A percentile compares a stretch with the other conserved stretches of the same genome.
Conservation (phyloP, 2,797 vertebrate genomes). For the Scolopax bukidnonensis region DNA sequence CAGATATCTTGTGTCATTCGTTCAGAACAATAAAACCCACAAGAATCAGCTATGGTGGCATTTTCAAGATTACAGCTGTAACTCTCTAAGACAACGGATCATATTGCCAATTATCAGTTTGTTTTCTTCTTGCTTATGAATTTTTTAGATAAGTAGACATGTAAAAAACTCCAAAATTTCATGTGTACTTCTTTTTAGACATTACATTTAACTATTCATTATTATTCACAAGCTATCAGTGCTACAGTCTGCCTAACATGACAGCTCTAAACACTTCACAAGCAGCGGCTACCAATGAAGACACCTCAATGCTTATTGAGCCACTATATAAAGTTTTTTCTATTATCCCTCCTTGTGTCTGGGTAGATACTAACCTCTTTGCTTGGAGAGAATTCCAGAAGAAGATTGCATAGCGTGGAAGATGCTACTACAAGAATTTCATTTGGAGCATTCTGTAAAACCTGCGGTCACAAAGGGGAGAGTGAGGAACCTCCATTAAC, state of each 20-base stretch:
- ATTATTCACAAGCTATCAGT: neutral
- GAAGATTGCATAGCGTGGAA: slow-evolving; percentile 98
- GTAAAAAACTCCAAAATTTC: neutral
- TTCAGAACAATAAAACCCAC: neutral
- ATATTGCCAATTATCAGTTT: neutral
- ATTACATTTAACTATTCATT: neutral
- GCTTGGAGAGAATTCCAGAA: slow-evolving; percentile 98
- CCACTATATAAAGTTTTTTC: neutral
- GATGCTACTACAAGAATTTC: slow-evolving; percentile 98
- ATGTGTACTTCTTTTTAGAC: neutral
- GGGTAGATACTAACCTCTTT: slow-evolving; percentile 88
- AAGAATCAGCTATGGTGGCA: neutral
- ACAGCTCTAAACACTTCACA: neutral
- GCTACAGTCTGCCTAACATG: neutral
- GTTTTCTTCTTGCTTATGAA: neutral
- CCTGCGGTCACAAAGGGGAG: slow-evolving; percentile 73
- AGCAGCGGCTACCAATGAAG: neutral
- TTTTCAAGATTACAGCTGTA: neutral
- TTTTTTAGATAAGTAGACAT: neutral
- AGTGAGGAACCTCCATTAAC: neutral
- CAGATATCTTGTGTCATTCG: neutral
- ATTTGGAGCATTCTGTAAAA: slow-evolving; percentile 97
- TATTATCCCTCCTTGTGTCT: neutral
- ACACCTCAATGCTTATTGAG: neutral
- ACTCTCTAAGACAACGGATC: neutral